Conservation (phyloP, 2,113 vertebrate species). For the Malurus melanocephalus region DNA sequence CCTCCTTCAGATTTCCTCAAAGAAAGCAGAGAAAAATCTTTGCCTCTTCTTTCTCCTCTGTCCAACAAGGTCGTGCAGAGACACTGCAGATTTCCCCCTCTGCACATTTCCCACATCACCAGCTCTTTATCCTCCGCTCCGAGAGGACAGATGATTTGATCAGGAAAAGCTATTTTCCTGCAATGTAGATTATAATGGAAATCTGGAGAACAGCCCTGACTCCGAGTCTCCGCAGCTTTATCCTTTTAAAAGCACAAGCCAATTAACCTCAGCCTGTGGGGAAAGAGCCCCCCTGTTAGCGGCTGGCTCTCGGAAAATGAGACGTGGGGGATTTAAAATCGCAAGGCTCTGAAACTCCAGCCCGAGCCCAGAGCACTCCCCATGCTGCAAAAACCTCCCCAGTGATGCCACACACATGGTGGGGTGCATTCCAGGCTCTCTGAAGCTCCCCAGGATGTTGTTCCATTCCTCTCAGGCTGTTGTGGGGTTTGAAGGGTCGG, state of each 20-base stretch:
- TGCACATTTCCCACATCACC: slow-evolving; percentile 30
- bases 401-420: neutral
- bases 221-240: slow-evolving; percentile 21
- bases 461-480: neutral
- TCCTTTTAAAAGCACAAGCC: slow-evolving; percentile 68
- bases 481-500: neutral
- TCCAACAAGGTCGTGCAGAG: neutral
- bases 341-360: neutral
- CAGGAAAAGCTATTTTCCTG: slow-evolving; percentile 63
- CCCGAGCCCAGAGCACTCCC: neutral
- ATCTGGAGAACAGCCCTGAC: slow-evolving; percentile 59
- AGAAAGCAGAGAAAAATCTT: neutral
- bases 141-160: slow-evolving; percentile 58
- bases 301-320: slow-evolving; percentile 23
- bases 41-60: neutral
- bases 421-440: neutral
- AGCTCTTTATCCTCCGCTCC: slow-evolving; percentile 36
- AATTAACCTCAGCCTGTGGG: slow-evolving; percentile 64
- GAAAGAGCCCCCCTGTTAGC: slow-evolving; percentile 23
- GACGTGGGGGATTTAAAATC: slow-evolving; percentile 28
- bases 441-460: neutral
- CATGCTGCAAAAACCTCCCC: neutral
- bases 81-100: neutral
- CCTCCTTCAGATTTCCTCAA: neutral
- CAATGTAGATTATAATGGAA: slow-evolving; percentile 63